These are phyloP conservation scores for Drosophila buzzatii DNA, from an alignment of 2,888 invertebrate species.

Conservation along the genomic window DNA sequence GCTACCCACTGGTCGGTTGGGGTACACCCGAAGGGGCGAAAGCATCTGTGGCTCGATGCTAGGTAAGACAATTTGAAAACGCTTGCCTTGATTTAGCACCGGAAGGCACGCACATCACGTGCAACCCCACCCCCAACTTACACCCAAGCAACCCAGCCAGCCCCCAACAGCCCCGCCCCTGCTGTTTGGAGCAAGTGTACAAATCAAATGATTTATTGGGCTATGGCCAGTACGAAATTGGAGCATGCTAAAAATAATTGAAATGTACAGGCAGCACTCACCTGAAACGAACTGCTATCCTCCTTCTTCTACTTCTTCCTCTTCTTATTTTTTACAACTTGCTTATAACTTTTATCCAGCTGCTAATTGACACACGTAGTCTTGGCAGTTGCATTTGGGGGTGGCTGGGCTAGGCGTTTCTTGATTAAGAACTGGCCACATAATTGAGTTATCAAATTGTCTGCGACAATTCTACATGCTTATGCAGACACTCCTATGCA, in stretches of 20 bases:
- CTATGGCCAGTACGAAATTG: constrained; percentile 47
- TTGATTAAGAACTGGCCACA: constrained; percentile 39
- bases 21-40: constrained; percentile 3
- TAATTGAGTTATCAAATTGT: constrained; percentile 53
- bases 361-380: constrained; percentile 64
- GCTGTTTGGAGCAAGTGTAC: constrained; percentile 54
- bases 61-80: constrained; percentile 77
- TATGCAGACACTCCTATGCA: not conserved
- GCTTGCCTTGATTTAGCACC: constrained; percentile 79
- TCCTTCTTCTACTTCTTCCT: not conserved
- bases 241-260: constrained; percentile 70
- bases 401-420: not conserved
- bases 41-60: constrained; percentile 34
- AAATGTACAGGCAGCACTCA: constrained; percentile 53
- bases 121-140: constrained; percentile 25
- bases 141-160: not conserved
- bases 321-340: constrained; percentile 18
- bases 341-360: constrained; percentile 42
- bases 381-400: not conserved
- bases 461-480: constrained; percentile 15
- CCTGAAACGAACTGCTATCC: constrained; percentile 5
- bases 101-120: constrained; percentile 82
- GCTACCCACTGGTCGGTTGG: not conserved
- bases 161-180: not conserved
- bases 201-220: constrained; percentile 76